These are phyloP conservation scores for Pseudomyrmex pallidus DNA, from an alignment of 1,140 invertebrate species.

Conservation along the genomic window DNA sequence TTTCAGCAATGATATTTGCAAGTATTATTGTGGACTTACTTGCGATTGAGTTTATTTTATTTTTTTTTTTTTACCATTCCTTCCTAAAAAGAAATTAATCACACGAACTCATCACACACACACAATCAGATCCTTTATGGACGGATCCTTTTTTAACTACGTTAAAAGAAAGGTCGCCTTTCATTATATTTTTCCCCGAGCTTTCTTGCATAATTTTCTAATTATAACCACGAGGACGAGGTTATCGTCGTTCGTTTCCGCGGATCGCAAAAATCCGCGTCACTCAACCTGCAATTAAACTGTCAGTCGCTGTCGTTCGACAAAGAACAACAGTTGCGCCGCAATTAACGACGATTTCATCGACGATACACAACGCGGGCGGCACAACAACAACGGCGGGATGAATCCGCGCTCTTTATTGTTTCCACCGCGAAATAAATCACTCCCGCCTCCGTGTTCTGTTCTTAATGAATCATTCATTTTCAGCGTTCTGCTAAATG, in stretches of 20 bases:
- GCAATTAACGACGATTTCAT: constrained; percentile 46
- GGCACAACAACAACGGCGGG: too few species aligned
- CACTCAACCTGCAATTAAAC: constrained; percentile 45
- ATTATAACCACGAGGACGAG: constrained; percentile 4
- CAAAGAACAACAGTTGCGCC: constrained; percentile 21
- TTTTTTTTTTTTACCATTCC: too few species aligned
- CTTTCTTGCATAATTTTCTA: constrained; percentile 23
- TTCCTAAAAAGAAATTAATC: too few species aligned
- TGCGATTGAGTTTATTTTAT: too few species aligned
- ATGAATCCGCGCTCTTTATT: constrained; percentile 17
- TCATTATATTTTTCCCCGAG: background rate
- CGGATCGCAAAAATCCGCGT: background rate
- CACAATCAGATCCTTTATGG: too few species aligned
- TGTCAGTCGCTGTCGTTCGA: constrained; percentile 28
- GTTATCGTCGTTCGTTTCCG: background rate
- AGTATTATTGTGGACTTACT: too few species aligned
- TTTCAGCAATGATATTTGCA: too few species aligned
- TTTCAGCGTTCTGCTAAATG: constrained; percentile 40
- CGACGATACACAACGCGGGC: background rate
- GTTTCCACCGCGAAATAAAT: constrained; percentile 45
- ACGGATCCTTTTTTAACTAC: too few species aligned
- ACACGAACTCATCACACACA: too few species aligned
- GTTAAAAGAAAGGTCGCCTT: too few species aligned
- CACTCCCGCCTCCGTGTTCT: constrained; percentile 21
- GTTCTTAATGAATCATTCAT: constrained; percentile 55